A percentile compares a stretch with the other conserved stretches of the same genome.
These are phyloP conservation scores for Drosophila pectinifera DNA, from an alignment of 1,140 invertebrate genomes.

Conservation along the genomic window DNA sequence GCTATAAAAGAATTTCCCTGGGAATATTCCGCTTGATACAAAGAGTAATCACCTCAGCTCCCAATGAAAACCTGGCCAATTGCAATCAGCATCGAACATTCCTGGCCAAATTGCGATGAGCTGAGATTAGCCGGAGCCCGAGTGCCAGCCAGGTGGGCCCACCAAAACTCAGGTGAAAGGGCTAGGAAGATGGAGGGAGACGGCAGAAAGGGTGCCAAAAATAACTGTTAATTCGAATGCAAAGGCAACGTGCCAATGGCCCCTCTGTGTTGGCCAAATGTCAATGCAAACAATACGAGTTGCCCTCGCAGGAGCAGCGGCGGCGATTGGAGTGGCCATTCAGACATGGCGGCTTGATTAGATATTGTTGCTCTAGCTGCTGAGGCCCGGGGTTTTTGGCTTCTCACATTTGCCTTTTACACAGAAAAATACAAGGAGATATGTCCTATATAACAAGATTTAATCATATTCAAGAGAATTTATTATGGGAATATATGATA, in stretches of 20 bases:
- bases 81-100: constrained; percentile 43
- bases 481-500: too few relatives aligned
- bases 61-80: constrained; percentile 20
- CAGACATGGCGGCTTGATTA: constrained; percentile 70
- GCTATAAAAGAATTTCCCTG: not conserved
- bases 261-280: constrained; percentile 56
- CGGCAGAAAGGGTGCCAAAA: constrained; percentile 64
- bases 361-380: constrained; percentile 64
- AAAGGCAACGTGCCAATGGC: constrained; percentile 78
- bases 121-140: constrained; percentile 60
- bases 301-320: constrained; percentile 3
- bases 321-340: constrained; percentile 12
- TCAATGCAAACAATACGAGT: constrained; percentile 71
- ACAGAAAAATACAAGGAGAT: not conserved
- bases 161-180: not conserved
- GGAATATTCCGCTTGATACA: not conserved
- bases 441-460: too few relatives aligned
- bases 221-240: constrained; percentile 81
- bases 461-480: too few relatives aligned
- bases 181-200: not conserved
- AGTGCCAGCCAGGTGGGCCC: constrained; percentile 2
- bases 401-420: constrained; percentile 17
- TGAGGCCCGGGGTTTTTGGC: constrained; percentile 19
- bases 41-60: not conserved
- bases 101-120: constrained; percentile 65